Evolutionary conservation across 2,888 invertebrate genomes (phyloP), one percentile per base, ranked within the genome.

Genomic region (Sesia apiformis): DNA sequence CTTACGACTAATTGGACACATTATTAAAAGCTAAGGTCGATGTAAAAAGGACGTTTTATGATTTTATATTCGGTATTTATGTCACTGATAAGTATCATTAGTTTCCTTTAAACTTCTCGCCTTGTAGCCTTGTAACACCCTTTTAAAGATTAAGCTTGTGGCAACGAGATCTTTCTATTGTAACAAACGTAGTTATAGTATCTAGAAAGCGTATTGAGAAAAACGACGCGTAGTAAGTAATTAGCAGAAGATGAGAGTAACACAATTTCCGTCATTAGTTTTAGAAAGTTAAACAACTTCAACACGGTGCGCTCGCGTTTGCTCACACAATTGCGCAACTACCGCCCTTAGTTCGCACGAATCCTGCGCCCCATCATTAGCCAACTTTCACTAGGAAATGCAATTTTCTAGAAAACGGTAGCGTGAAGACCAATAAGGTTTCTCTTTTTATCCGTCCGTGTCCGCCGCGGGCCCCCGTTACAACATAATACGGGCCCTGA

Each of bases 361-460:
- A 74, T 81, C 78, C 80, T 81, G 75, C 76, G 76, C 78, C 83
- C 81, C 78, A 67, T 82, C 74, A 86, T 86, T 84, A 84, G 67
- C 62, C 61, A 61, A 81, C 88, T 89, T 89, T 89, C 88, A 82
- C 88, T 69, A 83, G 86, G 87, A 88, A 87, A 86, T 72, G 84
- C 76, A 84, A 88, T 87, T 88, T 87, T 85, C 81, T 89, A 88
- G 86, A 84, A 88, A 85, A 89, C 85, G 78, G 85, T 87, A 86
- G 86, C 86, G 86, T 85, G 80, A 84, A 79, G 78, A 78, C 66
- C 72, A 76, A 69, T 71, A 72, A 72, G 72, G 76, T 81, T 78
- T 85, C 85, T 84, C 83, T 84, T 84, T 82, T 79, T 81, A 82
- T 78, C 78, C 77, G 76, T 70, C 78, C 80, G 78, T 80, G 79